Evolutionary conservation across 2,888 invertebrate genomes (phyloP).

Genomic region (Hyles lineata): DNA sequence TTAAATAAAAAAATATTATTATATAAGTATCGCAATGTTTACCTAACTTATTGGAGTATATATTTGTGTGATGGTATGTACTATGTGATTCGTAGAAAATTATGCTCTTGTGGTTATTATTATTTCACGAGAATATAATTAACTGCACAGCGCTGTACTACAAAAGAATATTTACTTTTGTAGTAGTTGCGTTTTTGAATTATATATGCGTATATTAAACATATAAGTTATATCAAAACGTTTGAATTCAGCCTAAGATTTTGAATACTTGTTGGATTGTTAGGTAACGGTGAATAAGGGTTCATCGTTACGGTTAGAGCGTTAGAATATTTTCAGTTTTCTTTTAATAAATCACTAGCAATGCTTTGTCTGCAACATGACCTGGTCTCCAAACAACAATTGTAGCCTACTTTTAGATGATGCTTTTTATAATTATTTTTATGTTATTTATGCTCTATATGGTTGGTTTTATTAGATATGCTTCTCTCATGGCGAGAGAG

Average conservation of each 20-base stretch:
- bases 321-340: background rate
- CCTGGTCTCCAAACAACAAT: background rate
- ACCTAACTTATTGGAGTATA: no score
- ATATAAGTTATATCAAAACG: background rate
- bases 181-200: background rate
- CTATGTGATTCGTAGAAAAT: no score
- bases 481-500: background rate
- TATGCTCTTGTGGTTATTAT: no score
- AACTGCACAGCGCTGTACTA: background rate
- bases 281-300: slow-evolving; percentile 19
- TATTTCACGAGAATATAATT: background rate
- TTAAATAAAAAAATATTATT: background rate
- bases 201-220: slow-evolving; percentile 1
- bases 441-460: background rate
- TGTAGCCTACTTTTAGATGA: background rate
- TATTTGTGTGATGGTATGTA: no score
- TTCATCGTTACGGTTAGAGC: slow-evolving; percentile 21
- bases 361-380: slow-evolving; percentile 11
- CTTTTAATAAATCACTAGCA: background rate
- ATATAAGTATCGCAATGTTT: no score
- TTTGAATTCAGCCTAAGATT: slow-evolving; percentile 9
- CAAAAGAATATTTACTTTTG: background rate
- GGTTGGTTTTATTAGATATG: background rate
- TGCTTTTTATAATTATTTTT: background rate
- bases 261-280: slow-evolving; percentile 20